A percentile compares a stretch with the other conserved stretches of the same genome.
phyloP scores from a whole-genome alignment of 2,797 vertebrate genomes.

The Schizothorax lantsangensis region DNA sequence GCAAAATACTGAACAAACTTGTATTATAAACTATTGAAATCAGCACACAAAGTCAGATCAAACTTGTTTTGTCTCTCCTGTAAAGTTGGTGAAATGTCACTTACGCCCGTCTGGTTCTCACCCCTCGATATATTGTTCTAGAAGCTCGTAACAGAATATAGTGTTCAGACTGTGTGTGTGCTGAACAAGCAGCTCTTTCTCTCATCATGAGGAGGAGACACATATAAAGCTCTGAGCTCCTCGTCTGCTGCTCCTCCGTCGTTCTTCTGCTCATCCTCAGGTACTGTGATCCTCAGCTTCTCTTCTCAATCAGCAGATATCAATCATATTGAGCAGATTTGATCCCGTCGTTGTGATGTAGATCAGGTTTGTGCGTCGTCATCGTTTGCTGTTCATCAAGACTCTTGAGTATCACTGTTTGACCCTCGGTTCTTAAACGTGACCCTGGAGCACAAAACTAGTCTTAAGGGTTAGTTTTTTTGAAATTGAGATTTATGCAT shows the following conservation, averaged over 20 bases:
- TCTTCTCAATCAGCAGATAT: not conserved
- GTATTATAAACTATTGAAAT: no score
- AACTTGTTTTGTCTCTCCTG: no score
- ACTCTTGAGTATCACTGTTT: not conserved
- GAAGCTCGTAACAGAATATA: not conserved
- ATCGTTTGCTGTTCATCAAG: not conserved
- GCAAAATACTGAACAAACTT: no score
- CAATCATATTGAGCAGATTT: not conserved
- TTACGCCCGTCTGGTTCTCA: no score
- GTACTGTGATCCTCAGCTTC: not conserved
- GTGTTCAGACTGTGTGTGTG: not conserved
- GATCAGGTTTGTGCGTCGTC: no score
- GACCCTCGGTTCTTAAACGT: no score
- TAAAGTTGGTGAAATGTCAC: no score
- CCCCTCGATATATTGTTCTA: no score
- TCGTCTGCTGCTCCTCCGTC: not conserved
- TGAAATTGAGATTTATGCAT: no score
- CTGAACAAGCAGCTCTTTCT: not conserved
- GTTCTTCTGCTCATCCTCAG: not conserved
- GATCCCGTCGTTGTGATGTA: not conserved
- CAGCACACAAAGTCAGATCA: no score
- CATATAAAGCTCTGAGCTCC: not conserved
- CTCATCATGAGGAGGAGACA: not conserved
- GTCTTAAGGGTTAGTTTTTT: no score
- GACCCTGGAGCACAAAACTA: no score